These are phyloP conservation scores for Cataglyphis cursor DNA, from an alignment of 2,888 invertebrate genomes.

Conservation along the genomic window DNA sequence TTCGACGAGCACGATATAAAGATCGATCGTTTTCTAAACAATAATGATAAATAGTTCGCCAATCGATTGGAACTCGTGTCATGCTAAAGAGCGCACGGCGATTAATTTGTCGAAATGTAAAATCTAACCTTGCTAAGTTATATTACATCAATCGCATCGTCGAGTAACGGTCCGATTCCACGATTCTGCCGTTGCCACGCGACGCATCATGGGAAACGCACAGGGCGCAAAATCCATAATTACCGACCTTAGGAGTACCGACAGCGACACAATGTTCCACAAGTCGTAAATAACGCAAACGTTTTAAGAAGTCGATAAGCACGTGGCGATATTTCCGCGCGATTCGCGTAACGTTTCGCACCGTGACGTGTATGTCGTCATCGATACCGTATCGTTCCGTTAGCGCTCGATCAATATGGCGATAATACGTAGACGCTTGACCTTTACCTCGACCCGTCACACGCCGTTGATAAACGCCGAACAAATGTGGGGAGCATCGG, in stretches of 20 bases:
- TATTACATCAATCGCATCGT: conserved; percentile 66
- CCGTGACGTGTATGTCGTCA: conserved; percentile 73
- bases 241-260: conserved; percentile 57
- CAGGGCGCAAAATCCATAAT: conserved; percentile 80
- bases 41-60: neutral
- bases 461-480: neutral
- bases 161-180: conserved; percentile 75
- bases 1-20: neutral
- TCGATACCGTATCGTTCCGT: conserved; percentile 75
- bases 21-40: neutral
- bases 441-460: conserved; percentile 49
- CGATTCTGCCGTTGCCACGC: conserved; percentile 73
- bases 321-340: conserved; percentile 60
- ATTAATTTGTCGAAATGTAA: conserved; percentile 5
- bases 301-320: conserved; percentile 5
- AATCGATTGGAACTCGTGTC: neutral
- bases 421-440: conserved; percentile 65
- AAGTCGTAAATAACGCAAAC: conserved; percentile 62
- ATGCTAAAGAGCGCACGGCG: neutral
- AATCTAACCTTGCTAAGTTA: conserved; percentile 63
- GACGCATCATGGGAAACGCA: conserved; percentile 76
- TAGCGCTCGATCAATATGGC: conserved; percentile 76
- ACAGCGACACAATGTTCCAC: conserved; percentile 56
- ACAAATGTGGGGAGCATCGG: neutral
- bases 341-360: conserved; percentile 55